Base-by-base conservation (phyloP, 2,113 vertebrate genomes). In the Onychostoma macrolepis region DNA sequence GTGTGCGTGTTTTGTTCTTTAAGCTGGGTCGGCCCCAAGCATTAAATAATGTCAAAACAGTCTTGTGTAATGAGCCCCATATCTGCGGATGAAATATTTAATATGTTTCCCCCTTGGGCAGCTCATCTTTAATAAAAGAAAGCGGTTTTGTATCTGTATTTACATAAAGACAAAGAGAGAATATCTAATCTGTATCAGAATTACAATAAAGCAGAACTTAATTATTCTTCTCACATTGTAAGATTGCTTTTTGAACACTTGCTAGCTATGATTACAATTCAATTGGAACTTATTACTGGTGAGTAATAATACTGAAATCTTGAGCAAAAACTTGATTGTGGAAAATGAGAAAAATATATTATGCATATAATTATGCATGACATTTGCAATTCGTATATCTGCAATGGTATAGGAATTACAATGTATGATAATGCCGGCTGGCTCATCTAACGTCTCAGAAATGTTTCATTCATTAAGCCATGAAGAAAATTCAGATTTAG, bases 11-110 rank as follows among this genome's bases (percentile, higher is more conserved):
- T 78, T 84, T 84, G 76, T 74, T 80, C 76, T 69, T 81, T 50
- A 80, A 61, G 33, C 21, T 56, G 61, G 83, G 83, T 84, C 81
- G 50, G 76, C 81, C 87, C 74, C 67, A 67, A 89, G 87, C 89
- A 92, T 90, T 86, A 90, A 92, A 89, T 89, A 83, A 89, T 91
- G 89, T 48, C 58, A 90, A 79, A 71, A 83, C 88, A 90, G 91
- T 92, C 90, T 90, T 75, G 80, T 85, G 80, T 89, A 90, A 93
- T 91, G 86, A 83, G 85, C 79, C 86, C 76, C 85, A 87, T 87
- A 87, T 90, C 90, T 89, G 88, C 45, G 71, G 89, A 92, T 93
- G 28, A 92, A 92, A 92, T 92, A 94, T 93, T 92, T 91, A 93
- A 91, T 87, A 83, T 80, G 87, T 90, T 85, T 88, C 83, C 88